Conservation (phyloP, 2,113 vertebrate species). For the Pteropus alecto region DNA sequence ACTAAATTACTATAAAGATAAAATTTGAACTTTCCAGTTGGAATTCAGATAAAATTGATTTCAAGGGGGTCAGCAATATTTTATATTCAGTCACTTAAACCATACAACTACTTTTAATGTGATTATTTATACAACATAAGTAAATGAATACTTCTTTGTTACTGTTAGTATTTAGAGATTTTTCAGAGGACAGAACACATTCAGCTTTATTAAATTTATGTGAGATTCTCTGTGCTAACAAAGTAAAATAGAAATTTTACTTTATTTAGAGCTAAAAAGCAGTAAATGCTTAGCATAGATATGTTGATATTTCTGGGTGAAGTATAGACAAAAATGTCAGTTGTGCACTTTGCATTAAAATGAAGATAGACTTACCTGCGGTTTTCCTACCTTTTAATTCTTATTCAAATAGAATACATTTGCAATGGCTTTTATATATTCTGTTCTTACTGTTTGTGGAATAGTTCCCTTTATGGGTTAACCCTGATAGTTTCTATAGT, state of each 20-base stretch:
- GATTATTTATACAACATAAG: background rate
- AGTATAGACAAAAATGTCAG: background rate
- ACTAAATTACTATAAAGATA: background rate
- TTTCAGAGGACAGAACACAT: background rate
- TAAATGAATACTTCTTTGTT: background rate
- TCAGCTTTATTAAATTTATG: slow-evolving; percentile 23
- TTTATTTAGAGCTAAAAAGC: background rate
- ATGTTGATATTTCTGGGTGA: slow-evolving; percentile 30
- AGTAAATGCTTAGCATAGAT: background rate
- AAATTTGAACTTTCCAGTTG: background rate
- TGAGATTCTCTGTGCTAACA: background rate
- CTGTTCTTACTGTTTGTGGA: background rate
- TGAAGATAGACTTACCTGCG: background rate
- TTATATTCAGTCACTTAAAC: background rate
- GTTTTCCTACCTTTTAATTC: background rate
- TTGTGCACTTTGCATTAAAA: background rate
- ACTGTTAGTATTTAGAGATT: slow-evolving; percentile 24
- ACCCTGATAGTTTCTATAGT: background rate
- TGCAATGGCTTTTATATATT: background rate
- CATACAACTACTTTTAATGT: background rate
- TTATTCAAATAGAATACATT: background rate
- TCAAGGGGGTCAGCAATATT: background rate
- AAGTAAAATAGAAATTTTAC: background rate
- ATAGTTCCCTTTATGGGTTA: background rate
- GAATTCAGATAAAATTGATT: slow-evolving; percentile 17